Percentiles rank a stretch among this genome's conserved stretches.
Evolutionary conservation across 2,113 vertebrate species (phyloP).

Genomic region (Seriola rivoliana): DNA sequence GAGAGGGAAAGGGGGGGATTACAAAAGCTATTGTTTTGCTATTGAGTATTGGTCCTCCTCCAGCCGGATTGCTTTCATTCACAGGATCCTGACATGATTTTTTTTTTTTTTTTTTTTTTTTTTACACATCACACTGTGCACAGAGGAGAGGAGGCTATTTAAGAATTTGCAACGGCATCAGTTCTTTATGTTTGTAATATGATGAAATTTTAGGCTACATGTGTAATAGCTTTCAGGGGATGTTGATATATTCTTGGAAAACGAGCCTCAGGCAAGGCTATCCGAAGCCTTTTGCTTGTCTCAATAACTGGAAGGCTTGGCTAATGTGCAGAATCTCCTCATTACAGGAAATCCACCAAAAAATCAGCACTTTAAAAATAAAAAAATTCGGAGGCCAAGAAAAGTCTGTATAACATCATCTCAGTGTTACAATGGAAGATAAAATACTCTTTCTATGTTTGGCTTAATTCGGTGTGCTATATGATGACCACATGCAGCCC

Average conservation of each 20-base stretch:
- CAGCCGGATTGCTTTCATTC: conserved; percentile 29
- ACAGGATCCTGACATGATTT: conserved; percentile 13
- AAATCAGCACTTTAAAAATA: not conserved
- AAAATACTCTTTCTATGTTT: not conserved
- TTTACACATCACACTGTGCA: conserved; percentile 15
- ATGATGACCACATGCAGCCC: conserved; percentile 22
- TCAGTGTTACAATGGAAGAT: not conserved
- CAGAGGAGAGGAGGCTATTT: conserved; percentile 24
- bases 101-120: not conserved
- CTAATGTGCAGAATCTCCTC: conserved; percentile 22
- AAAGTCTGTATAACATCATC: not conserved
- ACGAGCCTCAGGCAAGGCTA: conserved; percentile 31
- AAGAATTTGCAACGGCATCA: conserved; percentile 35
- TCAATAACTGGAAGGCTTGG: conserved; percentile 47
- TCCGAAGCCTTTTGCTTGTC: conserved; percentile 40
- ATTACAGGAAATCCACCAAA: no score
- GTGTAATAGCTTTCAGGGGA: conserved; percentile 48
- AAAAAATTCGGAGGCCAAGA: not conserved
- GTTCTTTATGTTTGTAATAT: conserved; percentile 48
- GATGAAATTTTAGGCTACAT: conserved; percentile 50
- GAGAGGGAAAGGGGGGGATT: conserved; percentile 18
- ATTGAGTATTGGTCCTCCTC: conserved; percentile 36
- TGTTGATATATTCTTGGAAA: conserved; percentile 43
- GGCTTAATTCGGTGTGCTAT: not conserved
- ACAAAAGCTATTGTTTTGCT: conserved; percentile 57